Percentiles rank a stretch among this genome's conserved stretches.
Evolutionary conservation across 35 echinoderm and acorn worm genomes (phyloP).

Genomic region (Apostichopus parvimensis): DNA sequence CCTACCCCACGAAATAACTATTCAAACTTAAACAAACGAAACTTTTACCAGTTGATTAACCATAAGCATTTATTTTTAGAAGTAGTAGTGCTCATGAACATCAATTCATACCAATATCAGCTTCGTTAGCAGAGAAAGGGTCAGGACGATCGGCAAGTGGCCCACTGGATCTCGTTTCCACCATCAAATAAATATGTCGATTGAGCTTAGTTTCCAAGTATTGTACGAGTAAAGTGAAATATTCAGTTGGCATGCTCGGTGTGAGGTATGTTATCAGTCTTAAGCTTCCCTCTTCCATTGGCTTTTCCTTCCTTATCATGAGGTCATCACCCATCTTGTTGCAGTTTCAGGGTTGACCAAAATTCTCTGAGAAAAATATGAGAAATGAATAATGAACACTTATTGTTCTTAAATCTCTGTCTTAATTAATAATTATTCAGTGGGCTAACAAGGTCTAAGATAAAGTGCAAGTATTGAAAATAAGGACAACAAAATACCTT

Average conservation of each 20-base stretch:
- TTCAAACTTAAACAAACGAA: too few species aligned
- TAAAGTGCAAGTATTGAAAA: too few species aligned
- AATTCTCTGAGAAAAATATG: background rate
- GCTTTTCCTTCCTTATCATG: background rate
- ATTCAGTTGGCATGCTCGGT: conserved; percentile 44
- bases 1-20: too few species aligned
- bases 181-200: conserved; percentile 30
- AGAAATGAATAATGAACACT: background rate
- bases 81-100: background rate
- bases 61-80: background rate
- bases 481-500: too few species aligned
- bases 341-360: background rate
- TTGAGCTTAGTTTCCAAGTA: conserved; percentile 50
- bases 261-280: conserved; percentile 32
- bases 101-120: conserved; percentile 45
- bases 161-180: conserved; percentile 5
- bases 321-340: conserved; percentile 24
- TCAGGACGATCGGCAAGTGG: conserved; percentile 26
- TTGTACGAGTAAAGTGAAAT: background rate
- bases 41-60: too few species aligned
- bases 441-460: too few species aligned
- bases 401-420: background rate
- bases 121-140: conserved; percentile 46
- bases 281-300: background rate
- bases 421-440: too few species aligned